Conservation (phyloP, 2,888 invertebrate genomes). For the Brachyopa scutellaris region DNA sequence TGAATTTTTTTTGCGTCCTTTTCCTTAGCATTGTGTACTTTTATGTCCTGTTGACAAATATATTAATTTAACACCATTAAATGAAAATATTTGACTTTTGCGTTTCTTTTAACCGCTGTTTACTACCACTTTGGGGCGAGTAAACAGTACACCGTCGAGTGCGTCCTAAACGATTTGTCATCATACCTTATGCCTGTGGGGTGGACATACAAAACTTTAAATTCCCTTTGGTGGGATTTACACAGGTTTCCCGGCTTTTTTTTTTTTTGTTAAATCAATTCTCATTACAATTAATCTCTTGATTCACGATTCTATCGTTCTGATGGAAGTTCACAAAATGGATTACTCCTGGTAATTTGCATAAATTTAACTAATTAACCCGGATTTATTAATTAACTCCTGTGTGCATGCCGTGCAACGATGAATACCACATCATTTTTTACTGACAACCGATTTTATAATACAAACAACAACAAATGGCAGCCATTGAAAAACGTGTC, state of each 20-base stretch:
- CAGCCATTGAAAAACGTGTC: conserved; percentile 53
- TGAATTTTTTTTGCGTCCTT: conserved; percentile 13
- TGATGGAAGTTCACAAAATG: conserved; percentile 42
- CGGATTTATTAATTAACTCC: conserved; percentile 66
- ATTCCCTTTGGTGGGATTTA: conserved; percentile 29
- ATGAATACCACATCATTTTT: conserved; percentile 47
- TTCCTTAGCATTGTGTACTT: conserved; percentile 27
- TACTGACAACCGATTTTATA: no score
- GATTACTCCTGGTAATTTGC: conserved; percentile 48
- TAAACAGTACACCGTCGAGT: conserved; percentile 16
- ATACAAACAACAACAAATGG: conserved; percentile 53
- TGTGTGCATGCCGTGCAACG: conserved; percentile 22
- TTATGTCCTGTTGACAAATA: conserved; percentile 51
- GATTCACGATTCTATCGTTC: conserved; percentile 18
- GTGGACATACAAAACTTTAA: no score
- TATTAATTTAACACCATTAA: conserved; percentile 55
- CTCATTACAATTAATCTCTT: conserved; percentile 35
- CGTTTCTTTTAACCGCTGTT: conserved; percentile 57
- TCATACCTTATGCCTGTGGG: background rate
- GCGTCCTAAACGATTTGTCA: conserved; percentile 49
- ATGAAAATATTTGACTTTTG: conserved; percentile 67
- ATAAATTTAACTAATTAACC: conserved; percentile 53
- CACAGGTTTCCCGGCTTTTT: conserved; percentile 37
- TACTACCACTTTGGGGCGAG: conserved; percentile 34
- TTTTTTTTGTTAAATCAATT: conserved; percentile 49